Evolutionary conservation across 2,113 vertebrate species (phyloP), one percentile per base, ranked within the genome.

Genomic region (Myotis davidii): DNA sequence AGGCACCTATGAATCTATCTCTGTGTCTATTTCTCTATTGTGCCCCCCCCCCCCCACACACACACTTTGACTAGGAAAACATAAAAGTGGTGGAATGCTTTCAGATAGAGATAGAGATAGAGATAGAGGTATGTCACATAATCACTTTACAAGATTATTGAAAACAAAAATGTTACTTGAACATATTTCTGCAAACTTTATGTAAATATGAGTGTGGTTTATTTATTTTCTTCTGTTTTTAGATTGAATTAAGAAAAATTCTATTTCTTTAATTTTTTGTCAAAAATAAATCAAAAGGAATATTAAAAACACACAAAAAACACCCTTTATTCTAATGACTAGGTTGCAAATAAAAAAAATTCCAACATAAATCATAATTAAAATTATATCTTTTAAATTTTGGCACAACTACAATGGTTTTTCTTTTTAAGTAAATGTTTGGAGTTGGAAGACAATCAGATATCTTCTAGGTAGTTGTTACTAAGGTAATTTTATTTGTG

Each of bases 321-420:
- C 14, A 20, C 6, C 5, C 4, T 94, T 94, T 88, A 48, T 92
- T 94, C 61, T 96, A 90, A 83, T 86, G 45, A 78, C 11, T 82
- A 89, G 25, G 39, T 90, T 23, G 32, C 12, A 85, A 93, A 21
- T 65, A 90, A 81, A 91, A 89, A 95, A 97, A 96, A 92, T 37
- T 27, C 20, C 45, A 69, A 72, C 48, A 32, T 34, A 94, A 89
- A 56, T 94, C 27, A 88, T 11, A 90, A 79, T 94, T 86, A 65
- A 88, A 90, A 76, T 94, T 37, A 27, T 69, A 78, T 65, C 42
- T 93, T 72, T 91, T 85, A 95, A 96, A 89, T 95, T 74, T 61
- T 94, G 89, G 45, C 84, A 69, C 54, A 81, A 90, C 18, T 94
- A 61, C 54, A 93, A 8, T 88, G 48, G 42, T 56, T 54, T 85